Evolutionary conservation across 1,140 invertebrate genomes (phyloP), one percentile per base, ranked within the genome.

Genomic region (Drosophila quadrilineata): DNA sequence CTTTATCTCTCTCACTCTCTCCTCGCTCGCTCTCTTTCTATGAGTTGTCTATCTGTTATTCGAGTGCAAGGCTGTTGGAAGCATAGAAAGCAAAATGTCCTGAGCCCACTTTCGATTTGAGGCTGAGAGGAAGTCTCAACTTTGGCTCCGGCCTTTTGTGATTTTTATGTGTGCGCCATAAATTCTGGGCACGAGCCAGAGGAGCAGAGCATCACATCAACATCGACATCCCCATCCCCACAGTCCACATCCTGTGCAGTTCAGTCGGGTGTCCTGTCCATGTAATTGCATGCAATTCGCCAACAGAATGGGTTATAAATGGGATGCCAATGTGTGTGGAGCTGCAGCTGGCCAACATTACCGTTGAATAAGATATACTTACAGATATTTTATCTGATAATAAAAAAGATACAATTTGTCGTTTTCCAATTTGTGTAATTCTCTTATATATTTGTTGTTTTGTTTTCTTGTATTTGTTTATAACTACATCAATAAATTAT

Each of bases 401-500:
- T 26, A 66, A 52, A 73, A 22, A 69, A 49, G 21, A 66, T 22
- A 63, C 29, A 56, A n/a, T 59, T 69, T 62, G 33, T 76, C 54
- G 63, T 72, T 76, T 82, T 85, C 77, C 79, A 85, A 82, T 77
- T 82, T 82, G 79, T 82, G 77, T 82, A 82, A 84, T 82, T 85
- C 59, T 52, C 33, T 36, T 40, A 48, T 52, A 19, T 36, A 36
- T 38, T 43, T 41, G 31, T 45, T 31, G 6, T 29, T 56, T 53
- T 53, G 19, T 64, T 46, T 58, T 14, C 33, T 53, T 68, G 49
- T 50, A 68, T 84, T 85, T 74, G 54, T 84, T 84, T 85, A 84
- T 84, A 84, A 85, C 79, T 84, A 84, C 79, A 79, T 84, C 80
- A 84, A 84, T 84, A 84, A 84, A 84, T 84, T 85, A 84, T 79